Conservation (phyloP, 2,888 invertebrate species). For the Encarsia formosa region DNA sequence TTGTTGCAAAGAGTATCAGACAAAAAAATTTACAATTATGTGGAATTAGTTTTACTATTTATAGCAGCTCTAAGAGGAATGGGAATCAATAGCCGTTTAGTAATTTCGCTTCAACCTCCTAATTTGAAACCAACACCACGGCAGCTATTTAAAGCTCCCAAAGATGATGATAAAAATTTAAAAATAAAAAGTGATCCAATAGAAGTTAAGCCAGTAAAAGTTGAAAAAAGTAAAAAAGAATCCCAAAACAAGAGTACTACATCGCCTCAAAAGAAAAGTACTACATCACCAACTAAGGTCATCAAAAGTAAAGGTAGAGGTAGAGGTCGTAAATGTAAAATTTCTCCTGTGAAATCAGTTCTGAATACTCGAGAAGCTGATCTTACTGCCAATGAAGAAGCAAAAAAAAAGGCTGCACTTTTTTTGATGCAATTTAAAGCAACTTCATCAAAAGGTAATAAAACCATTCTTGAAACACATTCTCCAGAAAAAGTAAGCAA, state of each 20-base stretch:
- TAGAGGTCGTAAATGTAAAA: background rate
- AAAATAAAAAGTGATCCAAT: background rate
- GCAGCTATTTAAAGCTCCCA: slow-evolving; percentile 54
- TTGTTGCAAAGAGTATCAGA: slow-evolving; percentile 45
- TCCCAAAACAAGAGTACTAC: background rate
- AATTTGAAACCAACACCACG: slow-evolving; percentile 65
- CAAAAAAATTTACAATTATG: slow-evolving; percentile 61
- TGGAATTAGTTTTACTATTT: slow-evolving; percentile 72
- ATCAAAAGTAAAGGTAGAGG: background rate
- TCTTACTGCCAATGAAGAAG: slow-evolving; percentile 33
- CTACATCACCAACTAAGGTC: too few relatives aligned
- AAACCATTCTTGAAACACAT: background rate
- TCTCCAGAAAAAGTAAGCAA: slow-evolving; percentile 15
- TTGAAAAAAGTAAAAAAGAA: background rate
- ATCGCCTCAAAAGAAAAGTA: too few relatives aligned
- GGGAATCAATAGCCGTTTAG: slow-evolving; percentile 75
- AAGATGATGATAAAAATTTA: slow-evolving; percentile 23
- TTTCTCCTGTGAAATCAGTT: slow-evolving; percentile 28
- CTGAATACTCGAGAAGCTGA: slow-evolving; percentile 34
- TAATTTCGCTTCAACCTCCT: slow-evolving; percentile 75
- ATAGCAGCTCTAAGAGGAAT: slow-evolving; percentile 72
- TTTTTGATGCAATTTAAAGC: slow-evolving; percentile 45
- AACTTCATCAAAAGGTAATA: slow-evolving; percentile 17
- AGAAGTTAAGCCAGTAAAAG: background rate
- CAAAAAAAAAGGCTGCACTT: slow-evolving; percentile 40